Base-by-base conservation (phyloP, 2,797 vertebrate genomes). In the Glossophaga mutica region DNA sequence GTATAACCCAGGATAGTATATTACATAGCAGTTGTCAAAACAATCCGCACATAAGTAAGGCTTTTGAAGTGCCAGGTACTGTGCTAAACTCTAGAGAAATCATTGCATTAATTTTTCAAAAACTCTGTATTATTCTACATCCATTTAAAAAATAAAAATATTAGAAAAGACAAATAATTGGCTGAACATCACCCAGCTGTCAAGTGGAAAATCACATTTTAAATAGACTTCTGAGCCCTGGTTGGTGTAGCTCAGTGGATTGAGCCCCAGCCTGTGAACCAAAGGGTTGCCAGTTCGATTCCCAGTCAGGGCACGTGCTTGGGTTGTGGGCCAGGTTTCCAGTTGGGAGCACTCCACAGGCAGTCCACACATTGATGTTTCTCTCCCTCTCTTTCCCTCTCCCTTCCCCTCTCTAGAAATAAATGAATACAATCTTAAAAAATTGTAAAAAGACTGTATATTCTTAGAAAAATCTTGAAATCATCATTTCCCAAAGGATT, bases 121-220 rank as follows among this genome's bases (percentile, higher is more conserved):
- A 85, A 55, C 15, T 77, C 24, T 37, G 16, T 48, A 82, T 44
- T 76, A 11, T 78, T 59, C 1, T 32, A 79, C 4, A 86, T 29
- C 9, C 19, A 59, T 6, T 96, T 68, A 46, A 74, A 94, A 71
- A 22, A 71, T 89, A 7, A 46, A 57, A 83, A 34, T 81, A 87
- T 92, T 50, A 71, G 26, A 91, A 95, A 86, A 8, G 32, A 76
- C 34, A 71, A 92, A 62, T 73, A 88, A 74, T 70, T 87, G 76
- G 24, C 26, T 70, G 14, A 83, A 92, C 78, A 37, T 88, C 62
- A 86, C 2, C 82, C 50, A 89, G 65, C 1, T 62, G 32, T n/a
- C 21, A 81, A 87, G 85, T 44, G 34, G n/a, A 6, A 68, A 87
- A 89, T 24, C 14, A 39, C 12, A 87, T 59, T 93, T 74, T 39